Evolutionary conservation across 2,113 vertebrate species (phyloP).

Genomic region (Heloderma charlesbogerti): DNA sequence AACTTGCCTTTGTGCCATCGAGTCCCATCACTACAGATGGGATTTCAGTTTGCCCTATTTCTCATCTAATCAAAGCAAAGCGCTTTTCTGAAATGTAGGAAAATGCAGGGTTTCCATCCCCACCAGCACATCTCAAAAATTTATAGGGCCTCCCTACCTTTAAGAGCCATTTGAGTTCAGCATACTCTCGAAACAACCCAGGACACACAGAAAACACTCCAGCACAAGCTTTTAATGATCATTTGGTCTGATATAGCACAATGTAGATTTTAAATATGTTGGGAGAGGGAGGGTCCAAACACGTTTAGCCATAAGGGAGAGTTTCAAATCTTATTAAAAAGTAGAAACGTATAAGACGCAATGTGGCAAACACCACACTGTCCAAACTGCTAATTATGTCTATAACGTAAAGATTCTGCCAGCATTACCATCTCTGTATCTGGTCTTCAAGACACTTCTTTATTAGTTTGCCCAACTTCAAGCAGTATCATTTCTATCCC

Average conservation of each 20-base stretch:
- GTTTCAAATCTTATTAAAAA: not conserved
- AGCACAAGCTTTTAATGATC: not conserved
- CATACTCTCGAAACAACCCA: not conserved
- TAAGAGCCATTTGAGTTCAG: slow-evolving; percentile 3
- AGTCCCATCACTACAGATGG: slow-evolving; percentile 26
- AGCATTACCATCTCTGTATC: not conserved
- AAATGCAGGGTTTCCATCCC: slow-evolving; percentile 54
- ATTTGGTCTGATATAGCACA: not conserved
- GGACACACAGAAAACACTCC: not conserved
- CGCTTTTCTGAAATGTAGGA: slow-evolving; percentile 57
- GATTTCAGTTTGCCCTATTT: slow-evolving; percentile 57
- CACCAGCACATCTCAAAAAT: not conserved
- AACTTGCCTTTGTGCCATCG: slow-evolving; percentile 40
- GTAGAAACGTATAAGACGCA: not conserved
- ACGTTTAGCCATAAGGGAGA: not conserved
- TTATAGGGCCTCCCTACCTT: slow-evolving; percentile 5
- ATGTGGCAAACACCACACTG: not conserved
- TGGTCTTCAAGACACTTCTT: not conserved
- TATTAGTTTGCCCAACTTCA: not conserved
- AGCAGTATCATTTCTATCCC: not conserved
- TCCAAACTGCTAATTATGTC: not conserved
- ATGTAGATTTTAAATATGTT: not conserved
- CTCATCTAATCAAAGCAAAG: slow-evolving; percentile 51
- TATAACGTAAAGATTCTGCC: not conserved
- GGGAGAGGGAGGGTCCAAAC: not conserved